Evolutionary conservation across 2,797 vertebrate genomes (phyloP), one percentile per base, ranked within the genome.

Genomic region (Acanthopagrus latus): DNA sequence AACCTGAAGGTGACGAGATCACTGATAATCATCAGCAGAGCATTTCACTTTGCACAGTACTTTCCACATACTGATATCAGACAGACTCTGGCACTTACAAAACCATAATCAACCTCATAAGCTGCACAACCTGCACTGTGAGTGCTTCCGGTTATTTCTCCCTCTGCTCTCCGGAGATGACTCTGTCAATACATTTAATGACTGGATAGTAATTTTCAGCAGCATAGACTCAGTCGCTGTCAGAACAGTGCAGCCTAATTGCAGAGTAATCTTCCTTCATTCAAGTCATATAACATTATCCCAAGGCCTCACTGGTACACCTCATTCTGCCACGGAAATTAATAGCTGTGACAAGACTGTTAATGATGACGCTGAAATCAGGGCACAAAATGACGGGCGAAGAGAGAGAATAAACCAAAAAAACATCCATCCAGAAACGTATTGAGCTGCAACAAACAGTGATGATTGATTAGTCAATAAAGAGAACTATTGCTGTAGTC

Each of bases 111-210:
- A 10, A 44, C 46, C 14, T 75, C 55, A 74, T 41, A 64, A 25
- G 33, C 51, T 43, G 59, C 21, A 12, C 2, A 16, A 25, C 21
- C 60, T 63, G 60, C 60, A 46, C n/a, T 17, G 25, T 33, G 48
- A 82, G 17, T 23, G 59, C 58, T 60, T 74, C 23, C 11, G 5
- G 48, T 27, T 66, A 13, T 64, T 44, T 59, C 56, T 69, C 41
- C 29, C 41, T 56, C 33, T 41, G 11, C 71, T 64, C 64, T 41
- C 18, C 41, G 68, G 64, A 60, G 70, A 86, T 46, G 27, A 78
- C 47, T 70, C 25, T n/a, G 57, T 72, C 59, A 51, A 74, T 58
- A 73, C 25, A 81, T 76, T 58, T 66, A 76, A 84, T 81, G 75
- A 69, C 70, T 44, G 70, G n/a, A 27, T 68, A 57, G 81, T 82